A percentile compares a stretch with the other conserved stretches of the same genome.
These are phyloP conservation scores for Temnothorax ravouxi DNA, from an alignment of 2,888 invertebrate genomes.

Conservation along the genomic window DNA sequence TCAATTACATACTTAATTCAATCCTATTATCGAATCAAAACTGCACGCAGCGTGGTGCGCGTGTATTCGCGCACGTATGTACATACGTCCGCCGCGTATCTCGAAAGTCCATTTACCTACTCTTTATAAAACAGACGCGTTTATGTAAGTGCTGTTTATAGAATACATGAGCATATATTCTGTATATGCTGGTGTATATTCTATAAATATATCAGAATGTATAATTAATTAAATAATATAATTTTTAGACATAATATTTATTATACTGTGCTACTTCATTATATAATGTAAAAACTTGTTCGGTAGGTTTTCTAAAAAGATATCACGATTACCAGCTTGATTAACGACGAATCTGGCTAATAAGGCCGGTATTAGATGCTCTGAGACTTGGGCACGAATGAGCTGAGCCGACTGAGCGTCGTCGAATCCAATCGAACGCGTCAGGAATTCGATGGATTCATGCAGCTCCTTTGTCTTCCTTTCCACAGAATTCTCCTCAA, in stretches of 20 bases:
- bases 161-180: neutral
- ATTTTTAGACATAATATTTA: neutral
- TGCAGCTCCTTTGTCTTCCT: conserved; percentile 53
- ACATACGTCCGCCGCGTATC: neutral
- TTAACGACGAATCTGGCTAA: conserved; percentile 92
- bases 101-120: neutral
- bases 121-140: neutral
- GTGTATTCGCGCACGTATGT: neutral
- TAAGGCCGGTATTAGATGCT: conserved; percentile 89
- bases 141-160: neutral
- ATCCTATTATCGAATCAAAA: neutral
- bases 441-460: neutral
- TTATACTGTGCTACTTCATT: neutral
- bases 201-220: neutral
- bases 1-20: conserved; percentile 1
- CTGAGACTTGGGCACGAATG: neutral
- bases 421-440: conserved; percentile 4
- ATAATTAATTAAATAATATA: neutral
- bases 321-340: conserved; percentile 88
- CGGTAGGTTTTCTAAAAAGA: neutral
- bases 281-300: neutral
- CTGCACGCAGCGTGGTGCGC: too few species aligned
- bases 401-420: conserved; percentile 27
- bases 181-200: neutral
- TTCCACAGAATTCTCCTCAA: conserved; percentile 65